These are phyloP conservation scores for Lasioglossum oenotherae DNA, from an alignment of 2,888 invertebrate species.

Conservation along the genomic window DNA sequence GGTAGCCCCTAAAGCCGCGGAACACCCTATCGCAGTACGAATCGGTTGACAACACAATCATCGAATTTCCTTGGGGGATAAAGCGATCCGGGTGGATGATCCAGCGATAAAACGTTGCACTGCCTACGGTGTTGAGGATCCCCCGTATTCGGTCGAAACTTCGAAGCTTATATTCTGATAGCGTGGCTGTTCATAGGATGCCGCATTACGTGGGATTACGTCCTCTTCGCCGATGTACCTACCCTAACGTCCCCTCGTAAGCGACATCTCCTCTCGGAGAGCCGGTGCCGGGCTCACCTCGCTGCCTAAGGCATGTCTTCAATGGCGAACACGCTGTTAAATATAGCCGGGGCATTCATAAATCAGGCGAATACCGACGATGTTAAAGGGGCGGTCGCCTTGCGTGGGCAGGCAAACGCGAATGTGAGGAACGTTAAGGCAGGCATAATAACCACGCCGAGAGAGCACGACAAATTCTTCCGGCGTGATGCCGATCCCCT, in stretches of 20 bases:
- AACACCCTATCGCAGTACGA: not conserved
- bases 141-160: conserved; percentile 36
- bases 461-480: conserved; percentile 71
- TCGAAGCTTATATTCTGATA: conserved; percentile 30
- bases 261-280: conserved; percentile 58
- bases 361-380: conserved; percentile 79
- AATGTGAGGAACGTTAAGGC: conserved; percentile 74
- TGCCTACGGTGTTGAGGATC: conserved; percentile 9
- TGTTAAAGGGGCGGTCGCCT: conserved; percentile 77
- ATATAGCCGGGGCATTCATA: conserved; percentile 78
- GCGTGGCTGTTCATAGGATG: conserved; percentile 45
- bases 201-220: conserved; percentile 70
- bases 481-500: conserved; percentile 49
- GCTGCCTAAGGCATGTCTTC: conserved; percentile 77
- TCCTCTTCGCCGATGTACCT: conserved; percentile 57
- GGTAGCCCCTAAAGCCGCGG: not conserved
- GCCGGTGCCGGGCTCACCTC: conserved; percentile 59
- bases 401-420: conserved; percentile 75
- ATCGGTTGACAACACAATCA: conserved; percentile 13
- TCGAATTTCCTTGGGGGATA: conserved; percentile 23
- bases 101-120: conserved; percentile 9
- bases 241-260: conserved; percentile 60
- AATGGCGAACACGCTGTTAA: conserved; percentile 78
- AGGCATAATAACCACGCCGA: conserved; percentile 69
- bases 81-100: conserved; percentile 30